Evolutionary conservation across 2,888 invertebrate species (phyloP).

Genomic region (Acronicta alni): DNA sequence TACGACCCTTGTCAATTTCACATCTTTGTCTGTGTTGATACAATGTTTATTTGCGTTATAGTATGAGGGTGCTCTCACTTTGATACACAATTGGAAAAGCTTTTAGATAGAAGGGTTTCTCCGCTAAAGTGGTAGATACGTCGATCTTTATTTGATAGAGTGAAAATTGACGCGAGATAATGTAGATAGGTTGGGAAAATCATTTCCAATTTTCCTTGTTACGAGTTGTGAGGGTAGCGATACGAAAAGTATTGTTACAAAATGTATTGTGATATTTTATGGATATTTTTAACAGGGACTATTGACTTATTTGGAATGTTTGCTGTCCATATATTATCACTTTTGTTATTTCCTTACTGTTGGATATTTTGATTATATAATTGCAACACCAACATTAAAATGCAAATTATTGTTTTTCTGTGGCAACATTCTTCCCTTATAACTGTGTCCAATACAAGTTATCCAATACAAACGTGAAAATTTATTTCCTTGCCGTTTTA

Average conservation of each 20-base stretch:
- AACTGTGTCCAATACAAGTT: too few species aligned
- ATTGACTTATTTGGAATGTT: too few species aligned
- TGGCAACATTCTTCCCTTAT: too few species aligned
- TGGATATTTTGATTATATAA: too few species aligned
- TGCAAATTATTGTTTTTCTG: too few species aligned
- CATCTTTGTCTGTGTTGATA: constrained; percentile 53
- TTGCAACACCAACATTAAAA: too few species aligned
- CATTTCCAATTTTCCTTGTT: constrained; percentile 13
- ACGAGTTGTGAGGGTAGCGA: neutral
- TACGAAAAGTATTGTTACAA: neutral
- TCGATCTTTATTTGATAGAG: constrained; percentile 36
- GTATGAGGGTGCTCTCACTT: constrained; percentile 38
- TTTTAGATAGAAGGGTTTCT: constrained; percentile 42
- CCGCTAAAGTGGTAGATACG: constrained; percentile 8
- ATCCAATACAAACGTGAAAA: too few species aligned
- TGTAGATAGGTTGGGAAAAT: constrained; percentile 6
- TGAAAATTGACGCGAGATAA: constrained; percentile 28
- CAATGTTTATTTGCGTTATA: constrained; percentile 55
- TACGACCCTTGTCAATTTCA: constrained; percentile 73
- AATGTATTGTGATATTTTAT: neutral
- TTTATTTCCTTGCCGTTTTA: too few species aligned
- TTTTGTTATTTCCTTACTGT: too few species aligned
- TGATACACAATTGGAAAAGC: constrained; percentile 42
- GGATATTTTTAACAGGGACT: too few species aligned
- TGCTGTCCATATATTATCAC: too few species aligned